Percentiles rank a stretch among this genome's conserved stretches.
Evolutionary conservation across 2,888 invertebrate species (phyloP).

Genomic region (Cyclophora punctaria): DNA sequence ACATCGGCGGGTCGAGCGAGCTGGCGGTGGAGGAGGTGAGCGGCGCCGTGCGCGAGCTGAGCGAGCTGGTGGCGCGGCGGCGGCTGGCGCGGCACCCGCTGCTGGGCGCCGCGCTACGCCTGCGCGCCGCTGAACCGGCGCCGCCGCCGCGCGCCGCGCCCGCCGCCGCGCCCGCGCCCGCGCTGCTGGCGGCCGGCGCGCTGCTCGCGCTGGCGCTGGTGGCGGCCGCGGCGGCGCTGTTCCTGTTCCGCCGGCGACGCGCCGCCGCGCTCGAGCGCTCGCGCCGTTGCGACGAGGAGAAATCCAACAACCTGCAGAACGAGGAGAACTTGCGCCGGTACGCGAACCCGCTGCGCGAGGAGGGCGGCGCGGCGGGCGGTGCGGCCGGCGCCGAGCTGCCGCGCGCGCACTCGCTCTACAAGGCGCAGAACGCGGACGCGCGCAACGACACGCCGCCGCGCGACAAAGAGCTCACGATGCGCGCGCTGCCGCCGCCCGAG

Average conservation of each 20-base stretch:
- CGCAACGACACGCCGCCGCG: constrained; percentile 87
- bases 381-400: constrained; percentile 65
- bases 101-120: constrained; percentile 54
- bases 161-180: constrained; percentile 71
- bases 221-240: constrained; percentile 49
- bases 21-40: constrained; percentile 37
- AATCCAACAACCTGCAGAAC: constrained; percentile 93
- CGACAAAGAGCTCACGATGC: constrained; percentile 86
- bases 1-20: constrained; percentile 41
- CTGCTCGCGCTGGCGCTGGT: constrained; percentile 25
- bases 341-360: constrained; percentile 84
- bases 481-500: constrained; percentile 71
- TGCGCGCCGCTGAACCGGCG: constrained; percentile 40
- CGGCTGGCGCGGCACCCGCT: constrained; percentile 55
- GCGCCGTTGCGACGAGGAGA: constrained; percentile 85
- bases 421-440: constrained; percentile 89
- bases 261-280: constrained; percentile 71
- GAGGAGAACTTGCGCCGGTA: constrained; percentile 91
- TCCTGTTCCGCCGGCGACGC: constrained; percentile 34
- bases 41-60: constrained; percentile 51
- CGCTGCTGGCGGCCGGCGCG: constrained; percentile 20
- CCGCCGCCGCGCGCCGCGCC: constrained; percentile 66
- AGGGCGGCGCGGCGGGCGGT: constrained; percentile 45
- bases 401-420: constrained; percentile 82
- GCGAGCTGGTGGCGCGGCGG: constrained; percentile 54